Evolutionary conservation across 2,888 invertebrate species (phyloP).

Genomic region (Drosophila flavopinicola): DNA sequence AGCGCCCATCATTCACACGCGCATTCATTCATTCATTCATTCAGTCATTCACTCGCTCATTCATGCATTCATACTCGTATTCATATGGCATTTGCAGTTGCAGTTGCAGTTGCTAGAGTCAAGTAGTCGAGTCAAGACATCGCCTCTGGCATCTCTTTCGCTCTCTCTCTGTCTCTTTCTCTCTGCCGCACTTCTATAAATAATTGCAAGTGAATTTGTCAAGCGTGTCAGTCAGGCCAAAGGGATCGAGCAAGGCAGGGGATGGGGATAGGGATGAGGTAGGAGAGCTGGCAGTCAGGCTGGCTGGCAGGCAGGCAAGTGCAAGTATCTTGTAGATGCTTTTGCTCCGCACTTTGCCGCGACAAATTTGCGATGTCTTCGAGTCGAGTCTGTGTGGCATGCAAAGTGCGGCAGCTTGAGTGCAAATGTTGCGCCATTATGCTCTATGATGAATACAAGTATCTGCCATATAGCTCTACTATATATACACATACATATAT

Average conservation of each 20-base stretch:
- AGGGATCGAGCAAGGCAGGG: slow-evolving; percentile 7
- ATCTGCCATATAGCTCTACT: slow-evolving; percentile 34
- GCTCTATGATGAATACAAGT: slow-evolving; percentile 50
- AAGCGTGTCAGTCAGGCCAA: slow-evolving; percentile 59
- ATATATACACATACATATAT: slow-evolving; percentile 10
- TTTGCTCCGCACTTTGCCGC: slow-evolving; percentile 34
- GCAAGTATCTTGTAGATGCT: slow-evolving; percentile 50
- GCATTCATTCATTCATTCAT: slow-evolving; percentile 57
- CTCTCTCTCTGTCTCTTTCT: too few species aligned
- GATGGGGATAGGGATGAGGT: not conserved
- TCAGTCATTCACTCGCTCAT: slow-evolving; percentile 26
- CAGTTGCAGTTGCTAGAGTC: slow-evolving; percentile 52
- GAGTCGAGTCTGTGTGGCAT: slow-evolving; percentile 49
- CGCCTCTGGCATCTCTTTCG: slow-evolving; percentile 31
- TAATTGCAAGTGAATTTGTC: slow-evolving; percentile 78
- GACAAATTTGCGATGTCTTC: slow-evolving; percentile 75
- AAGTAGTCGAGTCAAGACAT: slow-evolving; percentile 62
- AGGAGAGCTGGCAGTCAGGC: not conserved
- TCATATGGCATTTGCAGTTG: slow-evolving; percentile 38
- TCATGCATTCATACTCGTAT: slow-evolving; percentile 21
- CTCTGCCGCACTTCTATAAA: slow-evolving; percentile 78
- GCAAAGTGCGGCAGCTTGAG: slow-evolving; percentile 70
- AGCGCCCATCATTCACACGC: slow-evolving; percentile 44
- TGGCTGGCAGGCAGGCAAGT: slow-evolving; percentile 11
- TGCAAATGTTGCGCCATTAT: slow-evolving; percentile 77